A percentile compares a stretch with the other conserved stretches of the same genome.
phyloP scores from a whole-genome alignment of 2,888 invertebrate species.

The Cactoblastis cactorum region DNA sequence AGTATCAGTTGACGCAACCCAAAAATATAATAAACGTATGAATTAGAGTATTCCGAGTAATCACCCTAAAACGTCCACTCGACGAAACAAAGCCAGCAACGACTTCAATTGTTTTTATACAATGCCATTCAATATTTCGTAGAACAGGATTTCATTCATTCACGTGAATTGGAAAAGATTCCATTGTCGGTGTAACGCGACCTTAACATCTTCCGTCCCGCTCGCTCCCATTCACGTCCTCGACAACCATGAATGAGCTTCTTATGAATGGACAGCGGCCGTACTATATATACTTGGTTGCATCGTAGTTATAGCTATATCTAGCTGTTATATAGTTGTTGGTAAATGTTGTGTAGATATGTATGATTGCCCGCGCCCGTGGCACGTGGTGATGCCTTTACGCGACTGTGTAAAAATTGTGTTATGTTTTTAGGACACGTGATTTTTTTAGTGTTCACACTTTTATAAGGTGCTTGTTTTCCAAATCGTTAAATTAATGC shows the following conservation, averaged over 20 bases:
- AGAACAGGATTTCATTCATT: slow-evolving; percentile 62
- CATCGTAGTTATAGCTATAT: slow-evolving; percentile 39
- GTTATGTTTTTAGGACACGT: no score
- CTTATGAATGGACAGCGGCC: slow-evolving; percentile 77
- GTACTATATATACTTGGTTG: slow-evolving; percentile 69
- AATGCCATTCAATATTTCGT: slow-evolving; percentile 57
- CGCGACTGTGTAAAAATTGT: no score
- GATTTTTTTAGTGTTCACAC: no score
- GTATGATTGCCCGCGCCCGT: slow-evolving; percentile 36
- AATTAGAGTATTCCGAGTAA: slow-evolving; percentile 14
- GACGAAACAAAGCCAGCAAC: slow-evolving; percentile 39
- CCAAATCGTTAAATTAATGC: no score
- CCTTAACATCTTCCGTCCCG: slow-evolving; percentile 58
- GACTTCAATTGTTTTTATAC: slow-evolving; percentile 61
- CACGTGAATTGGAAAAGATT: slow-evolving; percentile 58
- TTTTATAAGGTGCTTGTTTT: no score
- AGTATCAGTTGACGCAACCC: background rate
- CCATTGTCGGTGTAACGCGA: slow-evolving; percentile 69
- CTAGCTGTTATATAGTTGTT: slow-evolving; percentile 53
- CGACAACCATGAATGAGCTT: slow-evolving; percentile 73
- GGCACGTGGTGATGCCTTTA: no score
- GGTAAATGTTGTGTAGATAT: slow-evolving; percentile 33
- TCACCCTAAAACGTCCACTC: slow-evolving; percentile 34
- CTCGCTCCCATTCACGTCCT: slow-evolving; percentile 72
- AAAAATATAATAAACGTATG: slow-evolving; percentile 1